Conservation (phyloP, 2,797 vertebrate species). For the Otolemur crassicaudatus region DNA sequence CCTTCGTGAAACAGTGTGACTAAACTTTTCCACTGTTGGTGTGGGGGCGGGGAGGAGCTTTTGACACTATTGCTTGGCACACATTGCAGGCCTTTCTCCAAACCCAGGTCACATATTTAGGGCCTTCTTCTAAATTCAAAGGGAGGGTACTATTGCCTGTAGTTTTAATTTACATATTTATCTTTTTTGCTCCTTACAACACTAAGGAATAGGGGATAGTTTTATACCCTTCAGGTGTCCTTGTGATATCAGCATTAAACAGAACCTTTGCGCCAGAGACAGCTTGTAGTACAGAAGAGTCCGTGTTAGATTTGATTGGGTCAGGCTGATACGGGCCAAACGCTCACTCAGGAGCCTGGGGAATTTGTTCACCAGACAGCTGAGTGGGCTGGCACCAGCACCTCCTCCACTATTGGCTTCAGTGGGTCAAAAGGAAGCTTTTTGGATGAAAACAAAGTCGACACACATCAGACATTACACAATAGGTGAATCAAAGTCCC, state of each 20-base stretch:
- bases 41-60: too few relatives aligned
- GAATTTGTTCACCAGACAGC: background rate
- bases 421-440: background rate
- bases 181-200: background rate
- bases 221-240: background rate
- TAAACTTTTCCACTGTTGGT: background rate
- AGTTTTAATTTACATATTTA: background rate
- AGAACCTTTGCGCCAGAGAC: background rate
- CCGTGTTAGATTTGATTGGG: background rate
- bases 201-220: background rate
- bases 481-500: constrained; percentile 3
- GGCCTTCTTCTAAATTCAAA: background rate
- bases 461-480: background rate
- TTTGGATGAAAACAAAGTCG: background rate
- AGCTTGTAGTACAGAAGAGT: background rate
- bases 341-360: background rate
- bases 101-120: background rate
- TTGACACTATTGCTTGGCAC: background rate
- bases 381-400: background rate
- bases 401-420: background rate
- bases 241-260: background rate
- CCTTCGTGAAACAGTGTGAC: background rate
- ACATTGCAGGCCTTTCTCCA: background rate
- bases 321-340: background rate
- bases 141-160: background rate